A percentile compares a stretch with the other conserved stretches of the same genome.
Evolutionary conservation across 2,797 vertebrate genomes (phyloP).

Genomic region (Silurus lanzhouensis): DNA sequence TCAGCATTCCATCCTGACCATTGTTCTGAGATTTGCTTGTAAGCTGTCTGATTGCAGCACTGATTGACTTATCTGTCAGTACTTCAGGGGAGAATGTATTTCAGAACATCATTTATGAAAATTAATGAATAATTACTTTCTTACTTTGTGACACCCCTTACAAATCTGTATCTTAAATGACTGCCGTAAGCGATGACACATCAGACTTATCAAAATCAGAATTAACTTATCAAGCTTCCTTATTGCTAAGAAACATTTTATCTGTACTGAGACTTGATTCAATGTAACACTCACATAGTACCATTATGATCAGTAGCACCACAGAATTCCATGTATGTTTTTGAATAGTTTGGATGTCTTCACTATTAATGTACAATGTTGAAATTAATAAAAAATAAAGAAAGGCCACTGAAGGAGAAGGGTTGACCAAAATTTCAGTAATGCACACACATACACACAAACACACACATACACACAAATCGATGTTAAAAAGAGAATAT

Average conservation of each 20-base stretch:
- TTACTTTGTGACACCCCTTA: conserved; percentile 31
- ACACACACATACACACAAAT: conserved; percentile 37
- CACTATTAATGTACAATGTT: too few relatives aligned
- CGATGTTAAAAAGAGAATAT: conserved; percentile 35
- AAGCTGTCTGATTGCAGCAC: not conserved
- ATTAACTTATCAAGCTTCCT: conserved; percentile 48
- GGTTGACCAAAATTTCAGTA: too few relatives aligned
- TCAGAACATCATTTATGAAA: conserved; percentile 36
- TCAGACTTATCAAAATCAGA: conserved; percentile 40
- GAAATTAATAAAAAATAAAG: too few relatives aligned
- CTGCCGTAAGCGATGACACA: conserved; percentile 38
- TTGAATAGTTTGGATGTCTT: too few relatives aligned
- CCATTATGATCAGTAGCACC: conserved; percentile 16
- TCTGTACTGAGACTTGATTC: conserved; percentile 32
- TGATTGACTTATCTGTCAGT: conserved; percentile 37
- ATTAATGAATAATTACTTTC: conserved; percentile 49
- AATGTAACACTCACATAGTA: conserved; percentile 19
- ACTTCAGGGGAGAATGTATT: conserved; percentile 20
- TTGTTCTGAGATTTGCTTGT: conserved; percentile 1
- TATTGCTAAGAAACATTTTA: conserved; percentile 45
- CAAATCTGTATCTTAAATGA: conserved; percentile 40
- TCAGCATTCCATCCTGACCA: not conserved
- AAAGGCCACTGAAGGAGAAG: too few relatives aligned
- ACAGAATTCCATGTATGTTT: not conserved
- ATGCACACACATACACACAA: too few relatives aligned